Conservation (phyloP, 2,888 invertebrate genomes). For the Tethea ocularis region DNA sequence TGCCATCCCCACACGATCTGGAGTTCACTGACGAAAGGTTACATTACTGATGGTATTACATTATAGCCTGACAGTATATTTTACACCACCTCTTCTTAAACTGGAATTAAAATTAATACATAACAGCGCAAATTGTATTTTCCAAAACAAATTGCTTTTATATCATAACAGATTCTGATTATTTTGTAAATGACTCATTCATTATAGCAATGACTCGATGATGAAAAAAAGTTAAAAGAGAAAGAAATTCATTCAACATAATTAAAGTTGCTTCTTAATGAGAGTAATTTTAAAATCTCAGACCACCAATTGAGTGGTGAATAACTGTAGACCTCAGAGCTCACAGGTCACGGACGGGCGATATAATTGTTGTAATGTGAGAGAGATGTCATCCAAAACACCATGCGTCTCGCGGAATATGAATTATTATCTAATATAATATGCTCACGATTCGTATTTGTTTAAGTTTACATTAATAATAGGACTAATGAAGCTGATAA, state of each 20-base stretch:
- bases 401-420: not conserved
- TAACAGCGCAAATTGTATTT: too few relatives aligned
- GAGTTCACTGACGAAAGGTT: slow-evolving; percentile 44
- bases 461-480: slow-evolving; percentile 31
- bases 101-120: too few relatives aligned
- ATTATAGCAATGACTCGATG: not conserved
- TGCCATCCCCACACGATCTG: slow-evolving; percentile 58
- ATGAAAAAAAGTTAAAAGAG: not conserved
- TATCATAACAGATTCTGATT: not conserved
- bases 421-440: not conserved
- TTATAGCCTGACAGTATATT: not conserved
- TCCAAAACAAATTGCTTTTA: not conserved
- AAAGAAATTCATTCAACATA: not conserved
- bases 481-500: slow-evolving; percentile 58
- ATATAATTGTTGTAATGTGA: slow-evolving; percentile 62
- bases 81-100: not conserved
- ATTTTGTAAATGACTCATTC: slow-evolving; percentile 2
- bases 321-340: slow-evolving; percentile 67
- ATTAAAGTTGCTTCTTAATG: slow-evolving; percentile 38
- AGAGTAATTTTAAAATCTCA: slow-evolving; percentile 58
- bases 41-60: slow-evolving; percentile 13
- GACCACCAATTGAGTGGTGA: slow-evolving; percentile 75
- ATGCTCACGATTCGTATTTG: slow-evolving; percentile 20
- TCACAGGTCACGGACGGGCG: slow-evolving; percentile 74
- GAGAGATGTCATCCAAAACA: slow-evolving; percentile 44